Percentiles rank a stretch among this genome's conserved stretches.
These are phyloP conservation scores for Anser brachyrhynchus DNA, from an alignment of 2,113 vertebrate genomes.

Conservation along the genomic window DNA sequence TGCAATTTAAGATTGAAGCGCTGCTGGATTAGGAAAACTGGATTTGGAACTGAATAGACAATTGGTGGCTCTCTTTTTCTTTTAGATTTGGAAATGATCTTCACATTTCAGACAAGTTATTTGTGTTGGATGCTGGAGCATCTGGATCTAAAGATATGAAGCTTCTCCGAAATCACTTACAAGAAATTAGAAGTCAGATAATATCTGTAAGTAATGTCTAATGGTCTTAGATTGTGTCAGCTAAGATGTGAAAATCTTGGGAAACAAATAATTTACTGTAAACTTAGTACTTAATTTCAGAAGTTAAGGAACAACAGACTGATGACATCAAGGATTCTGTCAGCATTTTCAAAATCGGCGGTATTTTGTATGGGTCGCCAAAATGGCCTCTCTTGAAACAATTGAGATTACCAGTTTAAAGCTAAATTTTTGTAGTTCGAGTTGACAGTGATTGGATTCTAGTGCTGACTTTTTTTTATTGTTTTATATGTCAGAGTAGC, in stretches of 20 bases:
- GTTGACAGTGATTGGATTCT: not conserved
- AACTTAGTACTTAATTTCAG: not conserved
- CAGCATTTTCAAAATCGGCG: not conserved
- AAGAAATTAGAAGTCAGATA: constrained; percentile 88
- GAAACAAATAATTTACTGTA: not conserved
- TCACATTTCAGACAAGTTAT: constrained; percentile 90
- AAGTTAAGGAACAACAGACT: not conserved
- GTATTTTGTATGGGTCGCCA: not conserved
- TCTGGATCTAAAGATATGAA: constrained; percentile 96
- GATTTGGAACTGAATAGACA: not conserved
- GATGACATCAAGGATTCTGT: not conserved
- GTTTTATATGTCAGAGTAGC: not conserved
- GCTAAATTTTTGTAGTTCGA: not conserved
- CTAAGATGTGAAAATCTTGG: not conserved
- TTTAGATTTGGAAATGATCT: constrained; percentile 94
- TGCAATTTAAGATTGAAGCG: not conserved
- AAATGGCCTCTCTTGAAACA: not conserved
- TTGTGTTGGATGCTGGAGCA: constrained; percentile 92
- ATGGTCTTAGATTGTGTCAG: not conserved
- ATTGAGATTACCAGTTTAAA: not conserved
- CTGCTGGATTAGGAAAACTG: not conserved
- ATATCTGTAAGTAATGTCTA: constrained; percentile 82
- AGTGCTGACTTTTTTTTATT: not conserved
- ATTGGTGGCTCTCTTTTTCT: not conserved
- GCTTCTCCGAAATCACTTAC: constrained; percentile 90